A percentile compares a stretch with the other conserved stretches of the same genome.
Conservation (phyloP, 2,113 vertebrate species). For the Vicugna pacos region DNA sequence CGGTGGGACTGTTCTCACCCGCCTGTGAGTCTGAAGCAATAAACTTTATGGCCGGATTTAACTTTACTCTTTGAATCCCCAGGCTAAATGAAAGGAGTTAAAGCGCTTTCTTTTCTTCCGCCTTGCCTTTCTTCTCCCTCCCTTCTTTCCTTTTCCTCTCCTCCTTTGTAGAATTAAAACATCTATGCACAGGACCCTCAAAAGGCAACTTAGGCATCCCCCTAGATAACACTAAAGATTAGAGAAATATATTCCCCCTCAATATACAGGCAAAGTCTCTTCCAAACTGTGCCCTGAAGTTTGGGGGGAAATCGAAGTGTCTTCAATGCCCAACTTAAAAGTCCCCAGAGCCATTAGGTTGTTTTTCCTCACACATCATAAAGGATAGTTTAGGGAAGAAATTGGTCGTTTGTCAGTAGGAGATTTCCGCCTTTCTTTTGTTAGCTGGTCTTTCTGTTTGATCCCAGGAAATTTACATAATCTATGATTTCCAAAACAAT, state of each 20-base stretch:
- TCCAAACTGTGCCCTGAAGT: constrained; percentile 68
- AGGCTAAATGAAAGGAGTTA: constrained; percentile 89
- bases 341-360: constrained; percentile 67
- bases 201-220: constrained; percentile 40
- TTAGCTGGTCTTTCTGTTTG: constrained; percentile 71
- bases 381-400: constrained; percentile 82
- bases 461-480: constrained; percentile 78
- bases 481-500: constrained; percentile 77
- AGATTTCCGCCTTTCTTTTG: constrained; percentile 83
- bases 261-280: constrained; percentile 39
- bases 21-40: constrained; percentile 91
- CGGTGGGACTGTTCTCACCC: constrained; percentile 89
- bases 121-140: constrained; percentile 66
- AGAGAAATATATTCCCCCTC: constrained; percentile 30
- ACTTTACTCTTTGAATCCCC: constrained; percentile 90
- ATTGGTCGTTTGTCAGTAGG: constrained; percentile 67
- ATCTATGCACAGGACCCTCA: constrained; percentile 27
- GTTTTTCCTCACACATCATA: constrained; percentile 84
- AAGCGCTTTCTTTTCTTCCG: constrained; percentile 82
- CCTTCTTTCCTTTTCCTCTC: constrained; percentile 56
- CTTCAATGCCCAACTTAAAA: constrained; percentile 80
- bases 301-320: constrained; percentile 74
- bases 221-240: constrained; percentile 36
- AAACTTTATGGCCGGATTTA: constrained; percentile 93
- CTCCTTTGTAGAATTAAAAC: constrained; percentile 78